Evolutionary conservation across 2,113 vertebrate genomes (phyloP), one percentile per base, ranked within the genome.

Genomic region (Syngnathus floridae): DNA sequence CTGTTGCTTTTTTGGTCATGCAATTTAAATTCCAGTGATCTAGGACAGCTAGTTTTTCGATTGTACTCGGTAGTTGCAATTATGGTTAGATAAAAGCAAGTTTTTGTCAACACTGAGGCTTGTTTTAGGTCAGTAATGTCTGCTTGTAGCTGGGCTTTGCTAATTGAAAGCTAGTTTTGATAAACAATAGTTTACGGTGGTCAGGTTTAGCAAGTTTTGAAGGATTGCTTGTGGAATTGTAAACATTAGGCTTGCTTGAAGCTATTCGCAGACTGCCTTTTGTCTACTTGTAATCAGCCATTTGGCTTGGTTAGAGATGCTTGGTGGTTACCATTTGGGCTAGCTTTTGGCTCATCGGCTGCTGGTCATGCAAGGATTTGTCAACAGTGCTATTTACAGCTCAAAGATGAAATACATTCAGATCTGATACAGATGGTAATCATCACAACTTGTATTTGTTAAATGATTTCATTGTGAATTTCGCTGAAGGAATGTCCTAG

Each of bases 1-100:
- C 12, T 70, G 58, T 70, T 58, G 78, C 79, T 76, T 88, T 88
- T 83, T 71, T 55, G 43, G 66, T 83, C 80, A 81, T 79, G 65
- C 76, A 79, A 84, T 65, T 70, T 71, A 74, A 80, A 80, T 76
- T 70, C 75, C 66, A 79, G 49, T 67, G 67, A 72, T 75, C 74
- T 80, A 78, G 78, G 69, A n/a, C 19, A 38, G 36, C 17, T 40
- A 40, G 36, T 38, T 37, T 36, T 59, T 11, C 9, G 35, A 37
- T 38, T 5, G 57, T n/a, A 5, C 40, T 59, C 4, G 10, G 37
- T 22, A 12, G 38, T 40, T 41, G 19, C 41, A 60, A 60, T 38
- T 21, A 41, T 40, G 58, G 58, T 40, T 31, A 16, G 54, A 35
- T 56, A 16, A 56, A 31, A 56, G 26, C 11, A 51, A 1, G 17